These are phyloP conservation scores for Phrynosoma platyrhinos DNA, from an alignment of 2,113 vertebrate species.

Conservation along the genomic window DNA sequence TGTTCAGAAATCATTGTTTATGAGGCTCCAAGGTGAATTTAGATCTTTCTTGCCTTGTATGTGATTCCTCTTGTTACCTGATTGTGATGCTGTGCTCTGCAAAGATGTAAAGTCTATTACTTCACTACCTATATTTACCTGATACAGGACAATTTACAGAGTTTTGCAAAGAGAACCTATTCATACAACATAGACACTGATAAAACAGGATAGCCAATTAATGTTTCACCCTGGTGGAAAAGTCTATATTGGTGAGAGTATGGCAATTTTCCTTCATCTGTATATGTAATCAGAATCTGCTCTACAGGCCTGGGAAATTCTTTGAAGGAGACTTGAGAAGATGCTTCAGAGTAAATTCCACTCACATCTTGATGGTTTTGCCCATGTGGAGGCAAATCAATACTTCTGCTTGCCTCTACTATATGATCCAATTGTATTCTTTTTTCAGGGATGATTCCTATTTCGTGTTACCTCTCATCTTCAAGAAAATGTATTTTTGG, in stretches of 20 bases:
- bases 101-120: slow-evolving; percentile 30
- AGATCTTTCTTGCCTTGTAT: slow-evolving; percentile 41
- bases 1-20: slow-evolving; percentile 40
- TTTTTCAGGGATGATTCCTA: too few relatives aligned
- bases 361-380: neutral
- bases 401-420: neutral
- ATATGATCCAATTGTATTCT: neutral
- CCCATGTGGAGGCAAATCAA: neutral
- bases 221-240: neutral
- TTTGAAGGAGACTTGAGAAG: too few relatives aligned
- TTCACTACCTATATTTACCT: slow-evolving; percentile 44
- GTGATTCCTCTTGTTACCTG: neutral
- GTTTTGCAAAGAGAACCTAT: neutral
- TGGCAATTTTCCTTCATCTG: neutral
- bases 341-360: neutral
- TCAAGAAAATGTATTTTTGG: too few relatives aligned
- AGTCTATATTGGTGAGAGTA: neutral
- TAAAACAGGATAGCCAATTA: neutral
- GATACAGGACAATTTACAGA: slow-evolving; percentile 19
- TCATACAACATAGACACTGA: neutral
- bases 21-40: slow-evolving; percentile 37
- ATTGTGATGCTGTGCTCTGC: slow-evolving; percentile 28
- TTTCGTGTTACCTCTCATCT: too few relatives aligned
- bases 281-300: neutral
- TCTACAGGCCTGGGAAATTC: neutral